Percentiles rank a stretch among this genome's conserved stretches.
These are phyloP conservation scores for Troides aeacus DNA, from an alignment of 2,888 invertebrate species.

Conservation along the genomic window DNA sequence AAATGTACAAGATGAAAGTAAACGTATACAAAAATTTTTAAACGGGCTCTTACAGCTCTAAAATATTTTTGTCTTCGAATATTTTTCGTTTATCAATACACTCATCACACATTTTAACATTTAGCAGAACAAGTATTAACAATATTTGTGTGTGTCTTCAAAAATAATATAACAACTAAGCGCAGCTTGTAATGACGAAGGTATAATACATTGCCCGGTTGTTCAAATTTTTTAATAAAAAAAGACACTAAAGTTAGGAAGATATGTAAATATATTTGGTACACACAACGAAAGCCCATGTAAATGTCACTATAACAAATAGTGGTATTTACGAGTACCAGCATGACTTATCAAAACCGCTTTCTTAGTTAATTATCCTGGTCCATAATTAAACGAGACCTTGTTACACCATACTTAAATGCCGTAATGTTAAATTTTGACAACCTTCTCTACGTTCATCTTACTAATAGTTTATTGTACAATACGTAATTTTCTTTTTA, in stretches of 20 bases:
- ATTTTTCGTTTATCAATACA: too few relatives aligned
- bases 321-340: conserved; percentile 58
- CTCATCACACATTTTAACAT: too few relatives aligned
- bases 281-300: conserved; percentile 43
- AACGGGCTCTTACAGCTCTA: too few relatives aligned
- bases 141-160: too few relatives aligned
- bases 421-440: conserved; percentile 9
- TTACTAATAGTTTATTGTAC: neutral
- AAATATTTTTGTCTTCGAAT: too few relatives aligned
- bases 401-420: conserved; percentile 7
- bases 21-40: too few relatives aligned
- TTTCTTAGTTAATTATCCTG: conserved; percentile 63
- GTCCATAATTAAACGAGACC: conserved; percentile 25
- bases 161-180: too few relatives aligned
- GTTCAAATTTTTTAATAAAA: neutral
- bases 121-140: conserved; percentile 45
- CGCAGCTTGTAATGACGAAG: too few relatives aligned
- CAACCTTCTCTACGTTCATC: neutral
- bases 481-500: neutral
- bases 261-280: neutral
- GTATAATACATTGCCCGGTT: neutral
- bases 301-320: conserved; percentile 67
- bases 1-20: too few relatives aligned
- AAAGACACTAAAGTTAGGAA: neutral
- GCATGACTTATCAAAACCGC: conserved; percentile 68